Base-by-base conservation (phyloP, 2,113 vertebrate genomes). In the Cyanoramphus novaezelandiae region DNA sequence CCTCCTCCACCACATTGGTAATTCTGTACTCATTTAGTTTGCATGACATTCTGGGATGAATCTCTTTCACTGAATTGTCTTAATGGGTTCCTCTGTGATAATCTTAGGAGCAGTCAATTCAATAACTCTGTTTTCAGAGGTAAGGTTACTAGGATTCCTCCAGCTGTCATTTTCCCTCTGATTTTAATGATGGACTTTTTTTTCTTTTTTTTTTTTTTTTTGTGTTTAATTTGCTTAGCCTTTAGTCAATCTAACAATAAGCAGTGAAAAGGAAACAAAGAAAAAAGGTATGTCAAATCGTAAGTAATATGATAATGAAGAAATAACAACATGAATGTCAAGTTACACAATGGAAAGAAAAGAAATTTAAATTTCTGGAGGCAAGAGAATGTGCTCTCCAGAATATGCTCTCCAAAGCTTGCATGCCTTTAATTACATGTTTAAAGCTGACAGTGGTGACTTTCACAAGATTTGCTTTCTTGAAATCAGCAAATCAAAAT, bases 351-450 rank as follows among this genome's bases (percentile, higher is more conserved):
- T 25, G 4, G 18, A 79, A 25, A 12, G 13, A n/a, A 20, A 88
- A 85, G 3, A 47, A 82, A 47, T 1, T 4, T 43, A 19, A 44
- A 46, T 67, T 60, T 55, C 63, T 82, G 17, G 27, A 82, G 24
- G 46, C 9, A 49, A 33, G 2, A 2, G 2, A 24, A 35, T 68
- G 9, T n/a, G 33, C 2, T 39, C n/a, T n/a, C n/a, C n/a, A n/a
- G n/a, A n/a, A n/a, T 27, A 47, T 35, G 1, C 52, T 7, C 31
- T 94, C 19, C 62, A 59, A 79, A 71, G 13, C 3, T 46, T 74
- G 4, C 10, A 39, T 33, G 7, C 1, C 15, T 79, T 85, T 62
- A 62, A 78, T 35, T 60, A 35, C 13, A 16, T 33, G 4, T 43
- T 57, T 75, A 52, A 62, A 85, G 16, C 5, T 68, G 18, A 72